A percentile compares a stretch with the other conserved stretches of the same genome.
These are phyloP conservation scores for Phortica magna DNA, from an alignment of 2,888 invertebrate species.

Conservation along the genomic window DNA sequence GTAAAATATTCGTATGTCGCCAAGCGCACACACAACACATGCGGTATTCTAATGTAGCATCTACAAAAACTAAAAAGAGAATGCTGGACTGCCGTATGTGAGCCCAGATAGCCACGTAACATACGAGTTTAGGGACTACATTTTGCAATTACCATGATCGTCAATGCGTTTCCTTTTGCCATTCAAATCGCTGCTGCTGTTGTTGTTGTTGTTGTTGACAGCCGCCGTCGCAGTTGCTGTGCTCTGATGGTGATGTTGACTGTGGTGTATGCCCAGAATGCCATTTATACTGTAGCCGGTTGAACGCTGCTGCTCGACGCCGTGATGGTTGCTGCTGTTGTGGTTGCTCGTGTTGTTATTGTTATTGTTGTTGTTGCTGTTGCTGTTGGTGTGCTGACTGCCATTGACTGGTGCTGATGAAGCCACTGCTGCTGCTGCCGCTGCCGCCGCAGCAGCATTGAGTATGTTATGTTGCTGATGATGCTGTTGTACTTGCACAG, in stretches of 20 bases:
- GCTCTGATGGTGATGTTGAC: constrained; percentile 59
- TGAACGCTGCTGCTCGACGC: constrained; percentile 78
- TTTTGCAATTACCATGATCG: constrained; percentile 84
- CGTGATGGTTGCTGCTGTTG: constrained; percentile 56
- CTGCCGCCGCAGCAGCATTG: not conserved
- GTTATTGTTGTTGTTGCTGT: constrained; percentile 49
- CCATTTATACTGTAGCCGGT: constrained; percentile 96
- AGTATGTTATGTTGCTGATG: constrained; percentile 36
- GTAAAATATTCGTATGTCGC: no score
- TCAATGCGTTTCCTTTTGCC: constrained; percentile 91
- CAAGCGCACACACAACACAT: no score
- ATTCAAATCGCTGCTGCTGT: constrained; percentile 81
- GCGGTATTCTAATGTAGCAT: no score
- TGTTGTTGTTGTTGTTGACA: constrained; percentile 58
- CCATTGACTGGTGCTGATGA: constrained; percentile 11
- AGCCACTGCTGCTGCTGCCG: not conserved
- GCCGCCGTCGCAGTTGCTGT: constrained; percentile 23
- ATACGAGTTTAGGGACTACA: no score
- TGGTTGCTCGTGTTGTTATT: constrained; percentile 52
- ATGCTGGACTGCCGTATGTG: not conserved
- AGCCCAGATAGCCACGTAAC: no score
- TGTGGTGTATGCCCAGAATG: constrained; percentile 80
- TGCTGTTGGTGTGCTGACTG: constrained; percentile 37
- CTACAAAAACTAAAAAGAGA: not conserved
- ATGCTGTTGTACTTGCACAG: constrained; percentile 29